Base-by-base conservation (phyloP, 2,888 invertebrate genomes). In the Lasioglossum morio region DNA sequence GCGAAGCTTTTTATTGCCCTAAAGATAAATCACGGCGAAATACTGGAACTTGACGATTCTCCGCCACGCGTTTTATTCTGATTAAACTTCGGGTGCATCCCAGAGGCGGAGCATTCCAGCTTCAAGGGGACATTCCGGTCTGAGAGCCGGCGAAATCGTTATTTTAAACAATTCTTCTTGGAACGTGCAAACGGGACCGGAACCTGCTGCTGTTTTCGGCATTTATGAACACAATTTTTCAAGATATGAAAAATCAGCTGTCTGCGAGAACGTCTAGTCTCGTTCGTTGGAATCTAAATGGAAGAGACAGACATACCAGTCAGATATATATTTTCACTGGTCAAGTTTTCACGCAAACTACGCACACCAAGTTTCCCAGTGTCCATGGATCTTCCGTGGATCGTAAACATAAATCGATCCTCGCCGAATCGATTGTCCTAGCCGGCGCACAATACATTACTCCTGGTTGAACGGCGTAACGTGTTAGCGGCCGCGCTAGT, bases 1-100 rank as follows among this genome's bases (percentile, higher is more conserved):
- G 86, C 72, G 72, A 81, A 66, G 85, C 87, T 92, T 92, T 92
- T 92, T 92, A 92, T 92, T 90, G 88, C 87, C 81, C 77, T 75
- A 63, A 86, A 88, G 87, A 90, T 92, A 92, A 92, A 92, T 92
- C 92, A 91, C 79, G 81, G 73, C 79, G 84, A 87, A 90, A 85
- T 86, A 74, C 83, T 74, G 76, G 85, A 87, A 85, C 84, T 86
- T 89, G 84, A 86, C 78, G 89, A 85, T 43, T 83, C 82, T 90
- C 70, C 60, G 60, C 81, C 69, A 66, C 77, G 74, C 74, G 79
- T 73, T 89, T 90, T 85, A 86, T 82, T 86, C 74, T 83, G 90
- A 89, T 89, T 89, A 89, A 89, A 89, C 79, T 77, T 79, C 53
- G 53, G 53, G 76, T 79, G 70, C 37, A 79, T 73, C 40, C 48